These are phyloP conservation scores for Dipus sagitta DNA, from an alignment of 2,797 vertebrate species.

Conservation along the genomic window DNA sequence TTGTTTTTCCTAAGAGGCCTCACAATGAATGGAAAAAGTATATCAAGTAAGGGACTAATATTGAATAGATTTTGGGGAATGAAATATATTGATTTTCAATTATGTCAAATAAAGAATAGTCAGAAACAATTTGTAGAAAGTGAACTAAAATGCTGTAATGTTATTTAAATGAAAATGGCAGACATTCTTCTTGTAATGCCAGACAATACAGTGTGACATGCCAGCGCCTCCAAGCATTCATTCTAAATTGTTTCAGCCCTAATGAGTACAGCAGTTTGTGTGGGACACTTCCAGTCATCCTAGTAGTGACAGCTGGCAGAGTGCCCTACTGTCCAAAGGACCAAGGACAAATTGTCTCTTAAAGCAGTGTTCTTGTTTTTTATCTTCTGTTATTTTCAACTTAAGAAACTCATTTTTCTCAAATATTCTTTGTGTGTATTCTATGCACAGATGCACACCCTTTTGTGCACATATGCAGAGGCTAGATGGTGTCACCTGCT, in stretches of 20 bases:
- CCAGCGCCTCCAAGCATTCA: constrained; percentile 75
- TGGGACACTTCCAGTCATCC: constrained; percentile 56
- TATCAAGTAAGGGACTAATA: neutral
- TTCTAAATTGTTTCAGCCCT: constrained; percentile 81
- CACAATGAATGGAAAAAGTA: neutral
- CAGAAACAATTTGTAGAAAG: constrained; percentile 60
- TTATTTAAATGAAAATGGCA: constrained; percentile 76
- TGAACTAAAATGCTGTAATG: constrained; percentile 66
- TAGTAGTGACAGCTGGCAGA: constrained; percentile 71
- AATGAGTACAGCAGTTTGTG: constrained; percentile 70
- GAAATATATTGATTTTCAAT: constrained; percentile 35
- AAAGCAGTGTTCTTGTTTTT: constrained; percentile 64
- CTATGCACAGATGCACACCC: too few species aligned
- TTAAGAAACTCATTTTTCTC: constrained; percentile 19
- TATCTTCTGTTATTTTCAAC: neutral
- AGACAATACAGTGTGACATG: constrained; percentile 76
- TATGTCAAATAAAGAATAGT: constrained; percentile 56
- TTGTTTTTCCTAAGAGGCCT: constrained; percentile 30
- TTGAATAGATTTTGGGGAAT: constrained; percentile 28
- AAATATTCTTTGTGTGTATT: neutral
- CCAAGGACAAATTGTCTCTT: neutral
- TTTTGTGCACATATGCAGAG: too few species aligned
- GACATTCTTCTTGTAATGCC: constrained; percentile 77
- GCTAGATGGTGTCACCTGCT: too few species aligned
- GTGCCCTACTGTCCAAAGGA: constrained; percentile 33